Evolutionary conservation across 2,113 vertebrate species (phyloP).

Genomic region (Nibea coibor): DNA sequence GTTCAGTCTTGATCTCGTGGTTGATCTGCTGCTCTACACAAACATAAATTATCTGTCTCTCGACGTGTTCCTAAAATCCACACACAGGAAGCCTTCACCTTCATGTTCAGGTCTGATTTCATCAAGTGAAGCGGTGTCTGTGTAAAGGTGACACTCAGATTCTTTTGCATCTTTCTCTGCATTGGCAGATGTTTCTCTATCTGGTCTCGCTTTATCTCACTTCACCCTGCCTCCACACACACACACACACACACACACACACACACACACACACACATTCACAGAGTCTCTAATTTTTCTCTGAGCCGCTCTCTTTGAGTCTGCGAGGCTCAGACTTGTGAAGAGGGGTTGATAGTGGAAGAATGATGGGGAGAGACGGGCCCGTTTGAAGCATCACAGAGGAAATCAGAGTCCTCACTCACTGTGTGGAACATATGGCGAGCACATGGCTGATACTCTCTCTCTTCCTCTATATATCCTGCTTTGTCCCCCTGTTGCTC

Average conservation of each 20-base stretch:
- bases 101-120: background rate
- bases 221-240: constrained; percentile 18
- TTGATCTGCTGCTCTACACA: background rate
- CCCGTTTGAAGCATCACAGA: constrained; percentile 61
- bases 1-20: background rate
- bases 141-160: background rate
- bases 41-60: background rate
- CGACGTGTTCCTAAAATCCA: background rate
- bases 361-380: constrained; percentile 51
- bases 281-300: background rate
- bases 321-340: constrained; percentile 38
- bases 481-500: constrained; percentile 4
- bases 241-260: background rate
- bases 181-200: background rate
- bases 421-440: constrained; percentile 62
- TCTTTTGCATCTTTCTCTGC: constrained; percentile 18
- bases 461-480: background rate
- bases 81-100: background rate
- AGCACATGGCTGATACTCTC: constrained; percentile 62
- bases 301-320: constrained; percentile 10
- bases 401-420: constrained; percentile 61
- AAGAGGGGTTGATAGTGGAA: constrained; percentile 51
- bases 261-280: constrained; percentile 13
- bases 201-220: constrained; percentile 25
- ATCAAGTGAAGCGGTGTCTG: background rate